Conservation (phyloP, 2,797 vertebrate genomes). For the Xerus rutilus region DNA sequence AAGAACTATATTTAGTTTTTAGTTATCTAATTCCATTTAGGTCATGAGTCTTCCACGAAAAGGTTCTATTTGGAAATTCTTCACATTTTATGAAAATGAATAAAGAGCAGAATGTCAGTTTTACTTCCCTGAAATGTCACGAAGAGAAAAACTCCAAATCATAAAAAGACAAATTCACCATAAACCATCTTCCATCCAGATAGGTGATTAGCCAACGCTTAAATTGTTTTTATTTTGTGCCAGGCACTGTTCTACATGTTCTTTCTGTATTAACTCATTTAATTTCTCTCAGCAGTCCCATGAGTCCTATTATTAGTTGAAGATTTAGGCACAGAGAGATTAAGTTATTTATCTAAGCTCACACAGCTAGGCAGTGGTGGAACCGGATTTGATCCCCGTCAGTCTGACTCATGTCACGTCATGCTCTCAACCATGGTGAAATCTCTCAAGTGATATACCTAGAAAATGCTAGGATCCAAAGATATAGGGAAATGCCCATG, state of each 20-base stretch:
- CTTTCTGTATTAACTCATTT: background rate
- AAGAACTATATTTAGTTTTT: slow-evolving; percentile 61
- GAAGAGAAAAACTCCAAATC: slow-evolving; percentile 61
- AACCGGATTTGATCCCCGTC: background rate
- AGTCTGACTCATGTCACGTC: background rate
- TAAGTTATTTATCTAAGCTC: slow-evolving; percentile 18
- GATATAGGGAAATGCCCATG: too few relatives aligned
- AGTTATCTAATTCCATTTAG: slow-evolving; percentile 63
- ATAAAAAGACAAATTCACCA: slow-evolving; percentile 25
- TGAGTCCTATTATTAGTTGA: background rate
- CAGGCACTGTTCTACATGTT: background rate
- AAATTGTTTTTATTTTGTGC: background rate
- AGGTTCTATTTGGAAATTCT: slow-evolving; percentile 66
- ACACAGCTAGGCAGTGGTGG: background rate
- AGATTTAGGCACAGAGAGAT: background rate
- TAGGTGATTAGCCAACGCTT: background rate
- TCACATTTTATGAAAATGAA: slow-evolving; percentile 72
- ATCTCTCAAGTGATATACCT: background rate
- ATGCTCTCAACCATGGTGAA: background rate
- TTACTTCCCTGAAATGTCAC: slow-evolving; percentile 64
- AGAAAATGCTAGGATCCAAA: background rate
- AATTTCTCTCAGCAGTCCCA: background rate
- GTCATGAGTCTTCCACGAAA: slow-evolving; percentile 61
- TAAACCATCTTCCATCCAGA: background rate
- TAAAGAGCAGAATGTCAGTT: slow-evolving; percentile 62